phyloP scores from a whole-genome alignment of 2,797 vertebrate species.

The Anniella stebbinsi region DNA sequence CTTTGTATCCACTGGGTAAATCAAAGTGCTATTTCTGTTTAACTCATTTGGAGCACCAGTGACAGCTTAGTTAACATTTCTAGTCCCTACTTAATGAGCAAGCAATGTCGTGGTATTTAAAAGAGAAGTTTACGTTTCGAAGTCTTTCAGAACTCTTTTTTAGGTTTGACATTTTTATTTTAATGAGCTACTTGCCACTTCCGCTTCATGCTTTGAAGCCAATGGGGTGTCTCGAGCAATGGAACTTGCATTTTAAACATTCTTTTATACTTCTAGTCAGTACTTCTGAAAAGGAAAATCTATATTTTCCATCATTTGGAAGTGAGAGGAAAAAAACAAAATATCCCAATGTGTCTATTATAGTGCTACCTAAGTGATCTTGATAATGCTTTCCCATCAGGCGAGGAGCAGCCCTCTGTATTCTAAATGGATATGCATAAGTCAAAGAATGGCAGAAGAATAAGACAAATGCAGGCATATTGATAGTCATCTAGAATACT shows the following conservation, averaged over 20 bases:
- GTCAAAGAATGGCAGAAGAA: neutral
- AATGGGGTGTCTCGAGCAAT: conserved; percentile 32
- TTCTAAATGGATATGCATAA: neutral
- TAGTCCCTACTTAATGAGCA: conserved; percentile 58
- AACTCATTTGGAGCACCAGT: conserved; percentile 47
- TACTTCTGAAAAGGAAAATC: neutral
- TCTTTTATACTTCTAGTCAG: neutral
- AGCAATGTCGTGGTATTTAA: conserved; percentile 57
- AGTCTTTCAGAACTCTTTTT: conserved; percentile 58
- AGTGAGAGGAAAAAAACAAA: neutral
- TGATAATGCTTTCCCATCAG: neutral
- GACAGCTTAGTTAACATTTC: conserved; percentile 64
- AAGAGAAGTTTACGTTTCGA: conserved; percentile 56
- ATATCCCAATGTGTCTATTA: neutral
- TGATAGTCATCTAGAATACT: neutral
- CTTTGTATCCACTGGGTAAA: conserved; percentile 46
- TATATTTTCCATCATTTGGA: neutral
- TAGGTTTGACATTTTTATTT: conserved; percentile 64
- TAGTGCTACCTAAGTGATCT: neutral
- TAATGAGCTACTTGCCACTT: conserved; percentile 56
- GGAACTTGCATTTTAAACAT: conserved; percentile 46
- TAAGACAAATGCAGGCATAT: neutral
- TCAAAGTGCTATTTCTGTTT: conserved; percentile 53
- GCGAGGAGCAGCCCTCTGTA: neutral
- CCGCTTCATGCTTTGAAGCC: conserved; percentile 45